Evolutionary conservation across 1,140 invertebrate species (phyloP).

Genomic region (Pachyrhynchus sulphureomaculatus): DNA sequence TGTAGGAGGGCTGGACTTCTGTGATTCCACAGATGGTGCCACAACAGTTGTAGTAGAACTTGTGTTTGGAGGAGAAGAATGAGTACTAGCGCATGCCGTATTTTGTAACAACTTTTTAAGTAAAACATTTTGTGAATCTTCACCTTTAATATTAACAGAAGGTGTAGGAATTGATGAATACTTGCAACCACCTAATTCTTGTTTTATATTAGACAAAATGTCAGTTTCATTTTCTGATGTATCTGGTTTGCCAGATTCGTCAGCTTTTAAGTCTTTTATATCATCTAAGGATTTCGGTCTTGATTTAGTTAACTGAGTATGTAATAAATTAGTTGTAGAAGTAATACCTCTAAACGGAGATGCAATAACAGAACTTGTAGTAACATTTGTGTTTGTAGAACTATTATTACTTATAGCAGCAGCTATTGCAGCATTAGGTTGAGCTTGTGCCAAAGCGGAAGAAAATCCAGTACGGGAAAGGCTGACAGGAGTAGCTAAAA

Average conservation of each 20-base stretch:
- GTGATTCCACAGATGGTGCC: conserved; percentile 70
- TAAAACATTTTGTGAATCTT: conserved; percentile 85
- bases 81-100: conserved; percentile 65
- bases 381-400: conserved; percentile 2
- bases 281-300: conserved; percentile 36
- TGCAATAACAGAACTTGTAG: conserved; percentile 22
- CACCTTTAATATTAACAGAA: conserved; percentile 53
- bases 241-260: conserved; percentile 20
- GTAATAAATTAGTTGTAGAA: conserved; percentile 50
- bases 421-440: conserved; percentile 53
- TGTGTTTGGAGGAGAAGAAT: conserved; percentile 54
- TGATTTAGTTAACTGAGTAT: conserved; percentile 57
- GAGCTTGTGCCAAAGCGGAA: conserved; percentile 49
- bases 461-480: conserved; percentile 40
- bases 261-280: conserved; percentile 35
- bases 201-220: conserved; percentile 29
- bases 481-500: conserved; percentile 45
- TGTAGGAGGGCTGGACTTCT: conserved; percentile 68
- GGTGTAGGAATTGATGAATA: conserved; percentile 39
- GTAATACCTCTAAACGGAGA: conserved; percentile 34
- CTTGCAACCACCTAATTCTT: conserved; percentile 52
- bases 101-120: conserved; percentile 89
- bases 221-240: conserved; percentile 6
- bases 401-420: conserved; percentile 16
- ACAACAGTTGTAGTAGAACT: conserved; percentile 56